Conservation (phyloP, 2,888 invertebrate species). For the Polyploca ridens region DNA sequence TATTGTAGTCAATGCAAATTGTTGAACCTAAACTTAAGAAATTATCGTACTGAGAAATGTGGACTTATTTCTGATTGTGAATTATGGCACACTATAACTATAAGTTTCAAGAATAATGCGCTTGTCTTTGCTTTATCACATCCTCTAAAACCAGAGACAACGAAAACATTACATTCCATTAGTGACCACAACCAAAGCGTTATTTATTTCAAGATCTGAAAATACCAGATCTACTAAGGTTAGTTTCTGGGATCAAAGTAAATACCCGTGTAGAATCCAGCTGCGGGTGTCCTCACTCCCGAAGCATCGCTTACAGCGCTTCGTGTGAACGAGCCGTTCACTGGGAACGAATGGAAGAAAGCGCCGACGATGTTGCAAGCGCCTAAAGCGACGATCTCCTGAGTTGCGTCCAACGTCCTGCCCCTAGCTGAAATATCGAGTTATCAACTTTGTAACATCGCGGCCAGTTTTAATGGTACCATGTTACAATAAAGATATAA, state of each 20-base stretch:
- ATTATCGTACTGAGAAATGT: no score
- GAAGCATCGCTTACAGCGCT: slow-evolving; percentile 93
- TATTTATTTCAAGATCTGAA: slow-evolving; percentile 6
- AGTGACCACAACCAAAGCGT: neutral
- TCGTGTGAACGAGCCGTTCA: slow-evolving; percentile 89
- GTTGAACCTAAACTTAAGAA: no score
- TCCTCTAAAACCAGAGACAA: neutral
- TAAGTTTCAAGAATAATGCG: no score
- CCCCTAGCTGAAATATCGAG: slow-evolving; percentile 83
- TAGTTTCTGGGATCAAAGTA: slow-evolving; percentile 18
- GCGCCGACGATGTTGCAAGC: slow-evolving; percentile 89
- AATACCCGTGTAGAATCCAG: slow-evolving; percentile 89
- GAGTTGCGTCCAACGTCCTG: slow-evolving; percentile 89
- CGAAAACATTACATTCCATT: neutral
- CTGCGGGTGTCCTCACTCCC: slow-evolving; percentile 90
- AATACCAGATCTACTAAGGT: slow-evolving; percentile 16
- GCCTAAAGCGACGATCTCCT: slow-evolving; percentile 92
- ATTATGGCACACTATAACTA: neutral
- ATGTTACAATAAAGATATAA: slow-evolving; percentile 35
- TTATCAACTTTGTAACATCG: slow-evolving; percentile 49
- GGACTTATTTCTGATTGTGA: neutral
- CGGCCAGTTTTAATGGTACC: slow-evolving; percentile 38
- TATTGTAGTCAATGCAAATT: no score
- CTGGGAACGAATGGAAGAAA: slow-evolving; percentile 91
- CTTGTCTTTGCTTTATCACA: no score